These are phyloP conservation scores for Galagoides demidoff DNA, from an alignment of 2,797 vertebrate species.

Conservation along the genomic window DNA sequence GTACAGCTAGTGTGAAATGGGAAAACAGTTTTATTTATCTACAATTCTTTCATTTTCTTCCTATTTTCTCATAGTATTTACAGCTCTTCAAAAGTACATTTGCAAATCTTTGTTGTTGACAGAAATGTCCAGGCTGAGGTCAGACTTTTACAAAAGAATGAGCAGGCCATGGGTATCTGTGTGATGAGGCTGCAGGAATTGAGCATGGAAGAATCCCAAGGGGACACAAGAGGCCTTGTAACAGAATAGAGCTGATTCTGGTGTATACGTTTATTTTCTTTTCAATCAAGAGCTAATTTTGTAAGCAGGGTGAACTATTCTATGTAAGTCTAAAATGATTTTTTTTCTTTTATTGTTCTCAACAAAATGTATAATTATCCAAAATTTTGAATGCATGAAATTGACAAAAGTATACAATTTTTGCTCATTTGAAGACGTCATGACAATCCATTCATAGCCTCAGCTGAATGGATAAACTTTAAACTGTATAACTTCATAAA, in stretches of 20 bases:
- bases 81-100: background rate
- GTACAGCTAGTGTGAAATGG: no score
- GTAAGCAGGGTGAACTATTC: background rate
- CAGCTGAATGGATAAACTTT: background rate
- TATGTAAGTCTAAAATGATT: background rate
- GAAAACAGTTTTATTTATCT: background rate
- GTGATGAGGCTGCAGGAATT: background rate
- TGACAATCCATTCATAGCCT: background rate
- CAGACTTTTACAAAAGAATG: background rate
- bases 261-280: background rate
- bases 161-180: background rate
- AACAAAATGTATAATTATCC: background rate
- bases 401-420: background rate
- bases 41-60: background rate
- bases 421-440: conserved; percentile 10
- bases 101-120: background rate
- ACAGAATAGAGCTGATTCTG: background rate
- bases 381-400: background rate
- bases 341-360: background rate
- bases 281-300: background rate
- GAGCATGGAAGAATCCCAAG: background rate
- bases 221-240: background rate
- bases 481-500: background rate
- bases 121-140: background rate
- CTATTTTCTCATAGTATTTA: background rate